Evolutionary conservation across 1,140 invertebrate genomes (phyloP).

Genomic region (Agrypnia vestita): DNA sequence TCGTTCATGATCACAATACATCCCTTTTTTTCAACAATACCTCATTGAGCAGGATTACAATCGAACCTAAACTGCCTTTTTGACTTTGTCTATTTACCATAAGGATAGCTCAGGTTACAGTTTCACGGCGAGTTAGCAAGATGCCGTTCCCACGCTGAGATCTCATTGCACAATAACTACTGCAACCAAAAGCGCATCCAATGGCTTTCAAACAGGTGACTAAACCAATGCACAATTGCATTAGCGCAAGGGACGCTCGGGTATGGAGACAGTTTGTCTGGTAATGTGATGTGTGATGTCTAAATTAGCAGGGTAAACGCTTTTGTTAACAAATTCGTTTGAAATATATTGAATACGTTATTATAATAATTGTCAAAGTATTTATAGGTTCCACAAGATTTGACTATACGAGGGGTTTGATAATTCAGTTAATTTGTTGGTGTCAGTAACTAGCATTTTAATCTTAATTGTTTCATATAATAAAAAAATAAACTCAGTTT

Average conservation of each 20-base stretch:
- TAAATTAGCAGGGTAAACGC: slow-evolving; percentile 12
- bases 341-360: no score
- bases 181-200: background rate
- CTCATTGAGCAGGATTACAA: slow-evolving; percentile 19
- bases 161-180: background rate
- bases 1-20: slow-evolving; percentile 42
- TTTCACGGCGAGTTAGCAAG: slow-evolving; percentile 13
- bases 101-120: background rate
- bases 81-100: slow-evolving; percentile 29
- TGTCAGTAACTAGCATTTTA: no score
- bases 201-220: no score
- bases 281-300: background rate
- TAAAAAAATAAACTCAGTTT: no score
- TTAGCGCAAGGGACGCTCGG: background rate
- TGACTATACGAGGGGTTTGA: no score
- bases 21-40: slow-evolving; percentile 14
- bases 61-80: background rate
- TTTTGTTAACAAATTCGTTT: background rate
- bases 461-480: no score
- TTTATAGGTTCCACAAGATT: no score
- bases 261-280: background rate
- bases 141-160: background rate
- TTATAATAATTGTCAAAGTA: no score
- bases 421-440: no score
- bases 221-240: background rate